These are phyloP conservation scores for Pterocles gutturalis DNA, from an alignment of 2,113 vertebrate genomes.

Conservation along the genomic window DNA sequence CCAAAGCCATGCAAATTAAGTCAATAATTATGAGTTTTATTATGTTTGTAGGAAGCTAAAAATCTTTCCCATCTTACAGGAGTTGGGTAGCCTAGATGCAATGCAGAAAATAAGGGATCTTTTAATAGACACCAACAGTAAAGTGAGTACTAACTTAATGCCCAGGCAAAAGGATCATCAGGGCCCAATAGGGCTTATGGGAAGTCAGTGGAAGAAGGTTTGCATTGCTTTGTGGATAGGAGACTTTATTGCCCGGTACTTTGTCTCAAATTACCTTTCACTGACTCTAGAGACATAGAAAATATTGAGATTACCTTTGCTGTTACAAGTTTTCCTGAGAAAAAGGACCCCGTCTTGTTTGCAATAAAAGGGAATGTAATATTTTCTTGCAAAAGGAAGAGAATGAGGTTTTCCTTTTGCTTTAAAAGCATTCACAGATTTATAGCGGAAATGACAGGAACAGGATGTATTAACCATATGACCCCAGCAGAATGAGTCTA, in stretches of 20 bases:
- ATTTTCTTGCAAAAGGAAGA: conserved; percentile 41
- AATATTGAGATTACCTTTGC: not conserved
- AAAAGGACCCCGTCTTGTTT: not conserved
- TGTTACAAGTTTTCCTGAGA: not conserved
- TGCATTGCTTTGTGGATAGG: not conserved
- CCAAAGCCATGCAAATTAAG: not conserved
- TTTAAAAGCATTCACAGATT: conserved; percentile 70
- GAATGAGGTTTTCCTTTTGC: conserved; percentile 43
- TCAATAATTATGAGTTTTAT: not conserved
- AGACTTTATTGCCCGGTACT: not conserved
- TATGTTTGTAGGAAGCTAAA: not conserved
- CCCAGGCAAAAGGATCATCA: not conserved
- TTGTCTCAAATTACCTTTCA: not conserved
- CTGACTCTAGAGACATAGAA: not conserved
- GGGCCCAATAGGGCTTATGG: not conserved
- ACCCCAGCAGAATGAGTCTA: conserved; percentile 73
- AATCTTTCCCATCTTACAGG: not conserved
- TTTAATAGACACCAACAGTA: not conserved
- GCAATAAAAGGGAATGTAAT: not conserved
- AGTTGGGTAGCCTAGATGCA: not conserved
- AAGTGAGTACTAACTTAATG: not conserved
- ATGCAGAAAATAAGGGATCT: not conserved
- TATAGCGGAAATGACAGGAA: conserved; percentile 76
- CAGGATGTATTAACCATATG: conserved; percentile 71
- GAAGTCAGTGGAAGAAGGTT: not conserved